Conservation (phyloP, 2,113 vertebrate species). For the Pandion haliaetus region DNA sequence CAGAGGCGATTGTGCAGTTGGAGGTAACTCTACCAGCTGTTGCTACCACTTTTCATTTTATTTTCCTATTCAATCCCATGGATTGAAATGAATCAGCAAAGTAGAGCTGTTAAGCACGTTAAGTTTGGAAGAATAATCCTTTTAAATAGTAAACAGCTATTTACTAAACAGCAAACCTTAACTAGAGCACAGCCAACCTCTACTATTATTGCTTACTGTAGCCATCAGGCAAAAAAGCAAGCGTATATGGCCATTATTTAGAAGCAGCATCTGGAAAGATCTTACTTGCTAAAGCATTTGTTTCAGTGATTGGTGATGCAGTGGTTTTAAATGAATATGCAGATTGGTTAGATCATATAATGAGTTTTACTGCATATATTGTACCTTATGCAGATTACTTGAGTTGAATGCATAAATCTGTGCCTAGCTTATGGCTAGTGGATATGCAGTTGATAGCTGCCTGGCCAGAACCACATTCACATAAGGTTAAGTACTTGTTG, state of each 20-base stretch:
- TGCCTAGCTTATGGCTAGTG: neutral
- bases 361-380: neutral
- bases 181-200: neutral
- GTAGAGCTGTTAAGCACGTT: neutral
- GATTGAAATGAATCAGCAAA: neutral
- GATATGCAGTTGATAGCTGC: neutral
- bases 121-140: neutral
- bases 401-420: neutral
- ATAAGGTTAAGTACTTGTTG: neutral
- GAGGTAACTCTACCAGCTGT: no score
- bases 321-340: neutral
- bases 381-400: neutral
- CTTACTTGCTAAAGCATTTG: neutral
- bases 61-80: neutral
- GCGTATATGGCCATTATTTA: neutral
- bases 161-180: neutral
- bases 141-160: neutral
- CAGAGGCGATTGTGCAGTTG: neutral
- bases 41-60: neutral
- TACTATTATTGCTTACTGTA: neutral
- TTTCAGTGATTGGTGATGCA: neutral
- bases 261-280: neutral
- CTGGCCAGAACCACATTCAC: neutral
- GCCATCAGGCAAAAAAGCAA: neutral
- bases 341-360: neutral